Conservation (phyloP, 2,888 invertebrate genomes). For the Cantharis lateralis region DNA sequence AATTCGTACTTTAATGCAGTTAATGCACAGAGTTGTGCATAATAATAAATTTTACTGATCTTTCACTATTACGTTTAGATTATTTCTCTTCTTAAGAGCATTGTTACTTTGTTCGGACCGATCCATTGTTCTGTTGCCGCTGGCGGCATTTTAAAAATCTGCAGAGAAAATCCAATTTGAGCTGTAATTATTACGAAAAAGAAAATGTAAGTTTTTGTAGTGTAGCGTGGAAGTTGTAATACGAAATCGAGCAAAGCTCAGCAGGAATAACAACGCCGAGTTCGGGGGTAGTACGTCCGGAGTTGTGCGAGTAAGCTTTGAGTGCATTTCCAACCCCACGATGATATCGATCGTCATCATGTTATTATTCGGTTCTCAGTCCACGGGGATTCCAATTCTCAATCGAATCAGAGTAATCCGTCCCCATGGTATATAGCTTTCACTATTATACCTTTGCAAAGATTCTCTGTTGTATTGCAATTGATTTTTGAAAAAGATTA, state of each 20-base stretch:
- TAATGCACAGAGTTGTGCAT: neutral
- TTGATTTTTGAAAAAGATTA: neutral
- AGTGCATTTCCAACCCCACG: constrained; percentile 26
- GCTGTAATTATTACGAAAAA: neutral
- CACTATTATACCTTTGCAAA: constrained; percentile 18
- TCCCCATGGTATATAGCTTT: constrained; percentile 39
- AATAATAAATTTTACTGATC: neutral
- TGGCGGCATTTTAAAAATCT: neutral
- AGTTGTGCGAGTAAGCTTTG: neutral
- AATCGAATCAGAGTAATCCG: constrained; percentile 38
- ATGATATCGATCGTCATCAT: constrained; percentile 37
- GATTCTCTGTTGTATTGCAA: constrained; percentile 14
- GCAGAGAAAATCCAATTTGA: neutral
- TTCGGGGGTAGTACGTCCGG: constrained; percentile 9
- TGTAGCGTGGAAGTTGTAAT: neutral
- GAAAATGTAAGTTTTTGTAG: neutral
- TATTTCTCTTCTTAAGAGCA: neutral
- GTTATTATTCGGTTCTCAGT: constrained; percentile 39
- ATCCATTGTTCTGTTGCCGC: neutral
- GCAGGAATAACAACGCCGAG: constrained; percentile 4
- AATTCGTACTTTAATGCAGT: neutral
- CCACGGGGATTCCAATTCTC: constrained; percentile 35
- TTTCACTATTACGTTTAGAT: neutral
- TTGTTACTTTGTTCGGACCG: neutral
- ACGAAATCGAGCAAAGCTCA: constrained; percentile 6